Evolutionary conservation across 2,113 vertebrate species (phyloP).

Genomic region (Tretioscincus oriximinensis): DNA sequence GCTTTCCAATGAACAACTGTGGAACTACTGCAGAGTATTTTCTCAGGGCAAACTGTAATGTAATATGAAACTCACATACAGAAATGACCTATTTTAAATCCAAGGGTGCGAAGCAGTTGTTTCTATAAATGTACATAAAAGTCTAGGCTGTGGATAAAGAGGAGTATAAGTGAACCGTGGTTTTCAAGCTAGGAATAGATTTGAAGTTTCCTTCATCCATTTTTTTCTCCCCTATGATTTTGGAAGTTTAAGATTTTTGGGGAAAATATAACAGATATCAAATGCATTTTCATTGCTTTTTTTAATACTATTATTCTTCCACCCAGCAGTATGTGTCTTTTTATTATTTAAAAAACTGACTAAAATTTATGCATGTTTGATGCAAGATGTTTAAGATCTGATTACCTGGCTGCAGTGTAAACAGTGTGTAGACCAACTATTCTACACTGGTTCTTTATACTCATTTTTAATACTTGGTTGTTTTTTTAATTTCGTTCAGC

Average conservation of each 20-base stretch:
- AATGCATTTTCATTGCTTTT: background rate
- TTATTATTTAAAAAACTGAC: too few species aligned
- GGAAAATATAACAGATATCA: background rate
- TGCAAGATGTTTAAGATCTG: too few species aligned
- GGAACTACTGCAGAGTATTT: conserved; percentile 13
- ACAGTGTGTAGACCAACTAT: background rate
- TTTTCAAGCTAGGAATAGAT: background rate
- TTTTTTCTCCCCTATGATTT: background rate
- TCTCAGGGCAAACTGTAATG: background rate
- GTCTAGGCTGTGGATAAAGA: background rate
- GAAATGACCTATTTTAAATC: background rate
- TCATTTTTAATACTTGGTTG: too few species aligned
- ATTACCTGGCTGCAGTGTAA: background rate
- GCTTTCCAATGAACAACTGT: conserved; percentile 43
- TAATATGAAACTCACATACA: background rate
- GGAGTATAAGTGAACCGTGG: too few species aligned
- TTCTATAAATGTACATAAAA: background rate
- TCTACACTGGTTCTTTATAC: too few species aligned
- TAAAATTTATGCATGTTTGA: too few species aligned
- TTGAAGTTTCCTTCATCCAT: background rate
- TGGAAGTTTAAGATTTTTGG: background rate
- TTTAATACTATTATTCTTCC: background rate
- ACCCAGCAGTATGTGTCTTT: too few species aligned
- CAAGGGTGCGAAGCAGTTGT: background rate
- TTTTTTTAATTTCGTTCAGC: too few species aligned